A percentile compares a stretch with the other conserved stretches of the same genome.
Evolutionary conservation across 1,140 invertebrate genomes (phyloP).

Genomic region (Venturia canescens): DNA sequence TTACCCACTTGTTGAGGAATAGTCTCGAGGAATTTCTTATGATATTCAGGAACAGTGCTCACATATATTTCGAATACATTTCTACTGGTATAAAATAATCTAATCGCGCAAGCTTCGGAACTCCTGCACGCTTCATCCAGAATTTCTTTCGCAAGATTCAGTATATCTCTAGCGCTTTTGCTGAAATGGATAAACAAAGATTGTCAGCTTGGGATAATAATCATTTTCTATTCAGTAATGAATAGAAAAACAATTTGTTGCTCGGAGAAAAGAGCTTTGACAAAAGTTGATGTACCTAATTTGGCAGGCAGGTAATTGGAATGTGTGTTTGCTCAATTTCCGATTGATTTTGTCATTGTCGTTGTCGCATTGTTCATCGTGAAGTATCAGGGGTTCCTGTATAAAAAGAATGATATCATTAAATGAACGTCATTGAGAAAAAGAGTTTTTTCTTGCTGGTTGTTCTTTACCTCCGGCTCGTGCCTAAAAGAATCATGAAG

Average conservation of each 20-base stretch:
- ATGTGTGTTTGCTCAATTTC: conserved; percentile 68
- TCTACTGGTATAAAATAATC: conserved; percentile 84
- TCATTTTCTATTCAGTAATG: too few species aligned
- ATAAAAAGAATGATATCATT: neutral
- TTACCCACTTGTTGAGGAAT: conserved; percentile 91
- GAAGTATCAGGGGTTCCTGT: conserved; percentile 69
- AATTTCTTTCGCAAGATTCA: conserved; percentile 84
- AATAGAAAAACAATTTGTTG: too few species aligned
- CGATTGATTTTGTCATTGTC: conserved; percentile 53
- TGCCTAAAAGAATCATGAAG: conserved; percentile 85
- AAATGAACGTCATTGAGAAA: neutral
- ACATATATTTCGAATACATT: conserved; percentile 89
- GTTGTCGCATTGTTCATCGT: conserved; percentile 56
- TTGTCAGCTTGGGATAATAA: too few species aligned
- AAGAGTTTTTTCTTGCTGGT: neutral
- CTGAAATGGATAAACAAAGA: conserved; percentile 53
- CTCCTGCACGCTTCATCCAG: conserved; percentile 83
- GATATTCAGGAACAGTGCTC: conserved; percentile 85
- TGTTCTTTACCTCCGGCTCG: conserved; percentile 62
- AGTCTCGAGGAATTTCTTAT: conserved; percentile 86
- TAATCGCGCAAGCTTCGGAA: conserved; percentile 79
- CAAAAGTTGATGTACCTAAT: conserved; percentile 78
- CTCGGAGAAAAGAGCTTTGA: neutral
- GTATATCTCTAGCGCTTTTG: conserved; percentile 80
- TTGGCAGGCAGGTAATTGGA: conserved; percentile 80